These are phyloP conservation scores for Mola mola DNA, from an alignment of 2,113 vertebrate genomes.

Conservation along the genomic window DNA sequence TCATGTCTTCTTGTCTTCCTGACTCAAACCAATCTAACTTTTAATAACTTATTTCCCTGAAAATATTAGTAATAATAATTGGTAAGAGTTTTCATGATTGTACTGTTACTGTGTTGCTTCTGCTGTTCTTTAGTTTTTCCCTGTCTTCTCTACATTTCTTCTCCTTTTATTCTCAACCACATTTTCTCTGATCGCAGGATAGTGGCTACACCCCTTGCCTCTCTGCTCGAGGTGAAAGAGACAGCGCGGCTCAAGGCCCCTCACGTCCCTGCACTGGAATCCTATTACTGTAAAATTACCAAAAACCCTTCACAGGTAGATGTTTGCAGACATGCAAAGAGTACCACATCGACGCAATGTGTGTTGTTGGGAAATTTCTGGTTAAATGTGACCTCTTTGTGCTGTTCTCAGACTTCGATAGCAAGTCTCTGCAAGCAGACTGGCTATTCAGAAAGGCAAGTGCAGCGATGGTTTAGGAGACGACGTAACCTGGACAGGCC, in stretches of 20 bases:
- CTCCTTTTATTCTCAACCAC: background rate
- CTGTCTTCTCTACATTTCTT: background rate
- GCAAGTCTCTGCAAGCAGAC: slow-evolving; percentile 75
- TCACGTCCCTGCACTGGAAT: slow-evolving; percentile 86
- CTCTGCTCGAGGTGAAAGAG: slow-evolving; percentile 89
- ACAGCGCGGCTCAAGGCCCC: slow-evolving; percentile 85
- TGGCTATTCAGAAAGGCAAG: slow-evolving; percentile 83
- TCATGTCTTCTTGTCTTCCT: background rate
- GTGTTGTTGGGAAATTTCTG: background rate
- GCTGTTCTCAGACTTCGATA: slow-evolving; percentile 66
- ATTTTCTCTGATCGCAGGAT: slow-evolving; percentile 58
- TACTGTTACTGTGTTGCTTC: background rate
- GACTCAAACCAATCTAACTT: background rate
- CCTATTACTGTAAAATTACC: slow-evolving; percentile 82
- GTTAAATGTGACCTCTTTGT: slow-evolving; percentile 6
- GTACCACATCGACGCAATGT: background rate
- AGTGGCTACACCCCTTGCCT: slow-evolving; percentile 88
- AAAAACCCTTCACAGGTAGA: slow-evolving; percentile 81
- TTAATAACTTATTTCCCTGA: background rate
- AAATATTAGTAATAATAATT: too few species aligned
- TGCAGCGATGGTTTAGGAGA: slow-evolving; percentile 94
- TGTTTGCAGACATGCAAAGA: background rate
- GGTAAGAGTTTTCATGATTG: background rate
- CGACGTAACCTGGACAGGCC: slow-evolving; percentile 95
- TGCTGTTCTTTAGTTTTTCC: background rate